Evolutionary conservation across 2,888 invertebrate species (phyloP).

Genomic region (Hirtodrosophila alboralis): DNA sequence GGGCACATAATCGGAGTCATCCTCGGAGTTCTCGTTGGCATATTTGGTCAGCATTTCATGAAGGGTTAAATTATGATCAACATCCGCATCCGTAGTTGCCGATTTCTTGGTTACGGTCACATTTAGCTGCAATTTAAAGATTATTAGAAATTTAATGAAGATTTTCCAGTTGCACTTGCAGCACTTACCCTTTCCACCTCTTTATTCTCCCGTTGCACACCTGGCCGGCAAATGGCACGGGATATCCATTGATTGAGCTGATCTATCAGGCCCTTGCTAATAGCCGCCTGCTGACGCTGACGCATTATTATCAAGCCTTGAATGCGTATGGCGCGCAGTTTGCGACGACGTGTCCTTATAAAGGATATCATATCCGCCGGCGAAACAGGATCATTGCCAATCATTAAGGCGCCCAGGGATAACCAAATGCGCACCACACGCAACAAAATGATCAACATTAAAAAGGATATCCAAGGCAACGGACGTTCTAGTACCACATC

Average conservation of each 20-base stretch:
- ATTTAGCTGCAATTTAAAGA: constrained; percentile 8
- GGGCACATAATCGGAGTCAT: constrained; percentile 81
- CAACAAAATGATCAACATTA: constrained; percentile 76
- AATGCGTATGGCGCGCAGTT: constrained; percentile 78
- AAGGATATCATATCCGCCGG: constrained; percentile 78
- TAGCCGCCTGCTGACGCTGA: constrained; percentile 52
- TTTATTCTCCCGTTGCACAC: constrained; percentile 50
- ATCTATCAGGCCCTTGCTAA: constrained; percentile 36
- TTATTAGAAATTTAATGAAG: no score
- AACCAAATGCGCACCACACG: constrained; percentile 75
- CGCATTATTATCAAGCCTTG: constrained; percentile 72
- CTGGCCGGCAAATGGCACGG: constrained; percentile 75
- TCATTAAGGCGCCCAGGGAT: constrained; percentile 73
- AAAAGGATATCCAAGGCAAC: constrained; percentile 81
- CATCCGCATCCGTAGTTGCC: constrained; percentile 56
- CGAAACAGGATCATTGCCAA: constrained; percentile 78
- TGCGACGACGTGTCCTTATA: constrained; percentile 80
- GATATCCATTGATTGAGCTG: constrained; percentile 67
- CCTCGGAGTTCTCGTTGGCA: constrained; percentile 71
- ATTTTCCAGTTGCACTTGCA: no score
- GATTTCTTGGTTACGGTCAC: constrained; percentile 51
- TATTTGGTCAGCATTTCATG: constrained; percentile 79
- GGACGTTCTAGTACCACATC: constrained; percentile 71
- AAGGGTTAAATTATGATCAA: constrained; percentile 65
- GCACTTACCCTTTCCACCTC: no score